A percentile compares a stretch with the other conserved stretches of the same genome.
phyloP scores from a whole-genome alignment of 2,888 invertebrate genomes.

The Drosophila helvetica region DNA sequence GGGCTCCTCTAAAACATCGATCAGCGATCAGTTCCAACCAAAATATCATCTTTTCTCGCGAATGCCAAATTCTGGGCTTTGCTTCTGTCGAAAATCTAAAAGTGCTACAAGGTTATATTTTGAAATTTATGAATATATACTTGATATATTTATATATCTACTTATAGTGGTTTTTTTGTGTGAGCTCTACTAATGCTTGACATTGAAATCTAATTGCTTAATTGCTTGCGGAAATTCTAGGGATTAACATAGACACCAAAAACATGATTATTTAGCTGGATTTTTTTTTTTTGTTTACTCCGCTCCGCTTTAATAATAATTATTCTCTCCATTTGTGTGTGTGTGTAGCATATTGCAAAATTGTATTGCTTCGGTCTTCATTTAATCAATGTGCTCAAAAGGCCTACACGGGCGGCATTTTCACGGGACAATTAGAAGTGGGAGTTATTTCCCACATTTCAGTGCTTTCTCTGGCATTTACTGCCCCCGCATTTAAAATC shows the following conservation, averaged over 20 bases:
- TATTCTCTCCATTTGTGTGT: slow-evolving; percentile 25
- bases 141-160: slow-evolving; percentile 35
- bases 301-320: slow-evolving; percentile 13
- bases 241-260: slow-evolving; percentile 77
- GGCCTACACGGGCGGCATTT: slow-evolving; percentile 42
- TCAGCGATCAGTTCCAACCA: slow-evolving; percentile 56
- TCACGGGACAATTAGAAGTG: slow-evolving; percentile 1
- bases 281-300: slow-evolving; percentile 19
- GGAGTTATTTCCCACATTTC: slow-evolving; percentile 26
- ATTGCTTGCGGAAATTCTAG: slow-evolving; percentile 62
- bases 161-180: slow-evolving; percentile 44
- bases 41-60: slow-evolving; percentile 39
- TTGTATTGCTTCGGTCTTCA: slow-evolving; percentile 42
- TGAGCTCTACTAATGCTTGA: slow-evolving; percentile 60
- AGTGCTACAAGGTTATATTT: slow-evolving; percentile 56
- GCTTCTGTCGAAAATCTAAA: slow-evolving; percentile 49
- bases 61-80: slow-evolving; percentile 62
- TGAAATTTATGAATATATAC: slow-evolving; percentile 38
- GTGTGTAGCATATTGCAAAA: slow-evolving; percentile 39
- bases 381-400: slow-evolving; percentile 23
- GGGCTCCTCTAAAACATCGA: slow-evolving; percentile 52
- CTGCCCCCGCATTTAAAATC: slow-evolving; percentile 66
- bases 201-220: slow-evolving; percentile 49
- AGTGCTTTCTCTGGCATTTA: slow-evolving; percentile 32
- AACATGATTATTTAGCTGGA: slow-evolving; percentile 65